Base-by-base conservation (phyloP, 2,113 vertebrate species). In the Anthoscopus minutus region DNA sequence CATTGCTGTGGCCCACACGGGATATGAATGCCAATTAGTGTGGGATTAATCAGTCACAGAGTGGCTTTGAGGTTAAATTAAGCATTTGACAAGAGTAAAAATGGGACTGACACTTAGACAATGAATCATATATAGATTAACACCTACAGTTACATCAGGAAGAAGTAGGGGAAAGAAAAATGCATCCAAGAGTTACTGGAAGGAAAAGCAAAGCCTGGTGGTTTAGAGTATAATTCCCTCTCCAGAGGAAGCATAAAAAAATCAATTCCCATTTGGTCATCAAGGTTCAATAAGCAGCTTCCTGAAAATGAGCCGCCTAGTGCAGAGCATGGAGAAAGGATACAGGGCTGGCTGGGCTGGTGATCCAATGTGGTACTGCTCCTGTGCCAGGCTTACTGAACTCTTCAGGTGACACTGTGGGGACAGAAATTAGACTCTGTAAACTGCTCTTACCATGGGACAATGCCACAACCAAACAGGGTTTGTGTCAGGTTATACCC, bases 131-230 rank as follows among this genome's bases (percentile, higher is more conserved):
- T 31, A 37, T 66, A 69, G 25, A 77, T 21, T 33, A 93, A 64
- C 24, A 51, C 69, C 79, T 95, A 79, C 56, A 64, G 73, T 89
- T 96, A 74, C 56, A 89, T n/a, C 42, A 94, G 65, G 89, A 95
- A 96, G 81, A 91, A 87, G 54, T 21, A 2, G 18, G 28, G 25
- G 40, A 77, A 81, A 76, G 24, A 51, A 86, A 81, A 86, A 64
- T 58, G 33, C 0, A 0, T 23, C 21, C 38, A 73, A 33, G 27
- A 73, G 38, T 92, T 88, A 73, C 50, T 54, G 71, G 61, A 86
- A 95, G 45, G 60, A 70, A 79, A 91, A 82, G 45, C 28, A 83
- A 76, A 74, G 3, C 11, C 4, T 50, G 4, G 9, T 38, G 33
- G n/a, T 58, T 81, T 71, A 31, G 27, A 60, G 10, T 67, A 58